Base-by-base conservation (phyloP, 1,140 invertebrate species). In the Thaumetopoea pityocampa region DNA sequence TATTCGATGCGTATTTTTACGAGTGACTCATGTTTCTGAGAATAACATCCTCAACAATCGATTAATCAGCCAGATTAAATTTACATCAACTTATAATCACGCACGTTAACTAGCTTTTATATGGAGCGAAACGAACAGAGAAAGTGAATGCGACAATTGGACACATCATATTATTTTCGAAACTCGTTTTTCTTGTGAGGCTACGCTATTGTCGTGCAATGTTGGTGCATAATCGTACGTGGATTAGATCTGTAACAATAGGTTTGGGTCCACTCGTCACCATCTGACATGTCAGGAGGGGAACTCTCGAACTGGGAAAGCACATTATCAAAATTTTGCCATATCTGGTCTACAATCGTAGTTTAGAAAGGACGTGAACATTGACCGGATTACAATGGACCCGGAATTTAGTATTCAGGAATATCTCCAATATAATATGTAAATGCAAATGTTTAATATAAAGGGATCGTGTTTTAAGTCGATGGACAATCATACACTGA, bases 221-320 rank as follows among this genome's bases (percentile, higher is more conserved):
- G 59, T 76, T 62, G 59, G 49, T 82, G 64, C 66, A 70, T 70
- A 82, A 76, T 74, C 67, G 67, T 68, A 67, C 59, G 46, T 67
- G 68, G 61, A 68, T 74, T 72, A 72, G 64, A 70, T 56, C 35
- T 45, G 34, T 38, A 51, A 82, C 78, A 79, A 82, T 76, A 34
- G 57, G 33, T 23, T 35, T 33, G 53, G 57, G 60, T 57, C 47
- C 62, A 68, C 62, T 67, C 67, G 70, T 77, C 74, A 76, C 41
- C 43, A 60, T 57, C 50, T 76, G 73, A 81, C 73, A 67, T 59
- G 45, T 60, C 56, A 43, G 45, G 58, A 69, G 56, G 69, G 68
- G 72, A 65, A 51, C 58, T 51, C 53, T 61, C 40, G 18, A 45
- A 32, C 33, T 34, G 42, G 29, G 67, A 55, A 57, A 52, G 37